Conservation (phyloP, 2,113 vertebrate genomes). For the Glaucidium brasilianum region DNA sequence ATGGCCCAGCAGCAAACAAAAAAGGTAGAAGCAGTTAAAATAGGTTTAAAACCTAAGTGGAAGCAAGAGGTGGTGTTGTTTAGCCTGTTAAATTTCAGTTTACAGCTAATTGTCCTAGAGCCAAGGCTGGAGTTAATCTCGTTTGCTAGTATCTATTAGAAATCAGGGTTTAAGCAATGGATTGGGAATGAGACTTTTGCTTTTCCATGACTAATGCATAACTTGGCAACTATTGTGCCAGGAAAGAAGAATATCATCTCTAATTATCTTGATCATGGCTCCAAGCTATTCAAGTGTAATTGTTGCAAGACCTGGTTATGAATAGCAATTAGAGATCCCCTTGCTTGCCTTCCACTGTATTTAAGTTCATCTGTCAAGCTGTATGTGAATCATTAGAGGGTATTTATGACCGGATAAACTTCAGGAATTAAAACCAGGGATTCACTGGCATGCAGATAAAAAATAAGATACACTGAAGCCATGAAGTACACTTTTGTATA, state of each 20-base stretch:
- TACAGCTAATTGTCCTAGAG: fast-evolving
- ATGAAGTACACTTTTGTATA: background rate
- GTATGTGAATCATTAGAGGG: background rate
- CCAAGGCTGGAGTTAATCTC: background rate
- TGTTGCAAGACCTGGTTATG: background rate
- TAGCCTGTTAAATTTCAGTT: background rate
- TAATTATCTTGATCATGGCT: background rate
- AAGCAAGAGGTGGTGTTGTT: background rate
- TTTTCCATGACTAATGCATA: background rate
- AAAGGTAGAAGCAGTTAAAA: background rate
- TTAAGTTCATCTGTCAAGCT: background rate
- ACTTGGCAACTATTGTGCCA: background rate
- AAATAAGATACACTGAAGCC: background rate
- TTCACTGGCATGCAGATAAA: background rate
- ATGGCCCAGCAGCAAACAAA: background rate
- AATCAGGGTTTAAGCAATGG: background rate
- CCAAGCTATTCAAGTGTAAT: background rate
- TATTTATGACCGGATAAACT: background rate
- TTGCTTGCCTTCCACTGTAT: background rate
- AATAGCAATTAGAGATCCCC: background rate
- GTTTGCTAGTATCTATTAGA: background rate
- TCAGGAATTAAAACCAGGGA: background rate
- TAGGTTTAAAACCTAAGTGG: background rate
- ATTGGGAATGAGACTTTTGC: background rate
- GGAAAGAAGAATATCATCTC: background rate